Evolutionary conservation across 1,140 invertebrate genomes (phyloP), one percentile per base, ranked within the genome.

Genomic region (Nymphalis io): DNA sequence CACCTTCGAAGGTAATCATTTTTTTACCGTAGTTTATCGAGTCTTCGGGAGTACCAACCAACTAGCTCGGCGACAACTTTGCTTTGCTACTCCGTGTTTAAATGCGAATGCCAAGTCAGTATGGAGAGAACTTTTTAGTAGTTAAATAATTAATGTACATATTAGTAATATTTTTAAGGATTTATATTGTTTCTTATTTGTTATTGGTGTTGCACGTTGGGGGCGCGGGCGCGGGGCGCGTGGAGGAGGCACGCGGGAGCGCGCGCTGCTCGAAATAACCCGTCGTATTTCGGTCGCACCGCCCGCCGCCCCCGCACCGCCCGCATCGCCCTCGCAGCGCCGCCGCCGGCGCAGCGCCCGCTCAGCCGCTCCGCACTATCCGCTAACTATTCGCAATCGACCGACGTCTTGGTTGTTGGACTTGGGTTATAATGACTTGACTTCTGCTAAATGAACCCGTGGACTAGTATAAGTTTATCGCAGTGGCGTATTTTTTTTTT

Each of bases 341-440:
- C 65, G 46, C 75, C 62, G 60, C 60, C 78, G 78, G 83, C 83
- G 78, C 86, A 83, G 81, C 81, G 70, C 80, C 62, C 74, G 69
- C 60, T 68, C 23, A 21, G 60, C 69, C 69, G 70, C 74, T 70
- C 74, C 77, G 79, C 94, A 95, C 94, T 95, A 94, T 94, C 94
- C 94, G 94, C 94, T 94, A 93, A 94, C 95, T 94, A 95, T 95
- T 95, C 94, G 94, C 94, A 95, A 95, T 95, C 95, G 95, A 96
- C 95, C 95, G 95, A 96, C 95, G 95, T 96, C 95, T 96, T 95
- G 94, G 94, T 95, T 94, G 93, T 93, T 93, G 93, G 94, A 94
- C 95, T 93, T 94, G 95, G 95, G 95, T 95, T 95, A 95, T 94
- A 94, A 96, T 95, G 95, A 95, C 95, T 95, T 95, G 93, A 94